phyloP scores from a whole-genome alignment of 2,797 vertebrate species.

The Microctenopoma stevenorrisi region DNA sequence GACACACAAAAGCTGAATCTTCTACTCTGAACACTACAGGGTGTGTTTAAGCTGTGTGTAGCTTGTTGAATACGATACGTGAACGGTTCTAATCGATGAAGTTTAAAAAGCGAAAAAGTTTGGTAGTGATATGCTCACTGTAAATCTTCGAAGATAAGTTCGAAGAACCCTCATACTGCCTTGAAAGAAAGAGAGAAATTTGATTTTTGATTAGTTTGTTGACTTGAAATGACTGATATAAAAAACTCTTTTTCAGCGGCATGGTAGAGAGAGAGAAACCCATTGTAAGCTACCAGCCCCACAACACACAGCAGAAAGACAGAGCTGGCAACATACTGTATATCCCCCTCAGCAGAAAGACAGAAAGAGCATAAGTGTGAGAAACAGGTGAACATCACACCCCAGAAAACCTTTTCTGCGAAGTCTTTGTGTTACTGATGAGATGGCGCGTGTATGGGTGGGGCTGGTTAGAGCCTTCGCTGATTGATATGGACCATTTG shows the following conservation, averaged over 20 bases:
- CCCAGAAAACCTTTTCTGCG: no score
- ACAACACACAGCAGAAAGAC: background rate
- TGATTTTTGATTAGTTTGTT: no score
- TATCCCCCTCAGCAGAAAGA: background rate
- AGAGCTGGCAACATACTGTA: background rate
- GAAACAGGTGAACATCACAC: background rate
- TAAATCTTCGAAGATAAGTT: no score
- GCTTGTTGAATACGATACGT: background rate
- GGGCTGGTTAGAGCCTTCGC: no score
- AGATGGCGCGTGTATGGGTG: no score
- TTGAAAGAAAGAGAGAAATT: no score
- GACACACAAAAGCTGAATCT: slow-evolving; percentile 2
- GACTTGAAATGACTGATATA: no score
- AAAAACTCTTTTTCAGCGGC: background rate
- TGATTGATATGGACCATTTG: no score
- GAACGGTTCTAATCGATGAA: background rate
- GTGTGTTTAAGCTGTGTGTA: background rate
- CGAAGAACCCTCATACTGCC: no score
- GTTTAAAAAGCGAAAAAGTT: no score
- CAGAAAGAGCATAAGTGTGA: background rate
- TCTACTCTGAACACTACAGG: background rate
- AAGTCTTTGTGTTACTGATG: no score
- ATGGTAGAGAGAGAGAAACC: background rate
- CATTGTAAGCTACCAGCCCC: background rate
- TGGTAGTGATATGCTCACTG: no score